Conservation (phyloP, 2,797 vertebrate genomes). For the Oreochromis grahami region DNA sequence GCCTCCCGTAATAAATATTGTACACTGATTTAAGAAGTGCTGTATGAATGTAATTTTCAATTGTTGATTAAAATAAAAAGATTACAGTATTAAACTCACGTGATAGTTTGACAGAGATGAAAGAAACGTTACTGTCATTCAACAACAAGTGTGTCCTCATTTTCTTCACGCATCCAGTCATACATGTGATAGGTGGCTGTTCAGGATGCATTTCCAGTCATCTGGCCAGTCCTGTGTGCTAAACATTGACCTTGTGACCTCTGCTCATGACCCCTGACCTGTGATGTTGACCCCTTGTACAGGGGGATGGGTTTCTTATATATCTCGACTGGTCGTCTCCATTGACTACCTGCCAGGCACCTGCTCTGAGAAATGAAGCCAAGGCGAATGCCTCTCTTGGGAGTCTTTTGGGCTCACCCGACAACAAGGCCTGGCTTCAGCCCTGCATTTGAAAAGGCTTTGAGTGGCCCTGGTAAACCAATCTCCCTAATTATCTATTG, state of each 20-base stretch:
- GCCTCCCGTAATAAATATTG: background rate
- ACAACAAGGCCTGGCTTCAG: conserved; percentile 73
- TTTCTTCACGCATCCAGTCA: conserved; percentile 12
- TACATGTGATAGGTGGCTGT: conserved; percentile 33
- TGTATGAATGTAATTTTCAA: background rate
- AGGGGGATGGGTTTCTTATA: conserved; percentile 74
- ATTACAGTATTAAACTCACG: background rate
- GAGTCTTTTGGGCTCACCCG: conserved; percentile 78
- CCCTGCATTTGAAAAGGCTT: conserved; percentile 77
- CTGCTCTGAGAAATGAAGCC: conserved; percentile 92
- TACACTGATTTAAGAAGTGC: background rate
- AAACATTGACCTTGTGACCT: conserved; percentile 87
- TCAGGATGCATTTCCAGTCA: conserved; percentile 74
- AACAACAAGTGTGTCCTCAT: background rate
- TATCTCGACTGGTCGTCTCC: conserved; percentile 79
- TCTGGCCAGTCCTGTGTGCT: conserved; percentile 80
- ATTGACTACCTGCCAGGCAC: conserved; percentile 98
- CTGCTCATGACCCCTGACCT: conserved; percentile 84
- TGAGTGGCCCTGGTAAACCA: conserved; percentile 84
- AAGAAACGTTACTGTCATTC: conserved; percentile 13
- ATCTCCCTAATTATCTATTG: conserved; percentile 94
- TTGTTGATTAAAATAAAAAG: background rate
- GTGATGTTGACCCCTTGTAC: conserved; percentile 78
- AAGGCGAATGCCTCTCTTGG: conserved; percentile 83
- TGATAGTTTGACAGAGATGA: background rate